phyloP scores from a whole-genome alignment of 2,888 invertebrate species.

The Eupithecia centaureata region DNA sequence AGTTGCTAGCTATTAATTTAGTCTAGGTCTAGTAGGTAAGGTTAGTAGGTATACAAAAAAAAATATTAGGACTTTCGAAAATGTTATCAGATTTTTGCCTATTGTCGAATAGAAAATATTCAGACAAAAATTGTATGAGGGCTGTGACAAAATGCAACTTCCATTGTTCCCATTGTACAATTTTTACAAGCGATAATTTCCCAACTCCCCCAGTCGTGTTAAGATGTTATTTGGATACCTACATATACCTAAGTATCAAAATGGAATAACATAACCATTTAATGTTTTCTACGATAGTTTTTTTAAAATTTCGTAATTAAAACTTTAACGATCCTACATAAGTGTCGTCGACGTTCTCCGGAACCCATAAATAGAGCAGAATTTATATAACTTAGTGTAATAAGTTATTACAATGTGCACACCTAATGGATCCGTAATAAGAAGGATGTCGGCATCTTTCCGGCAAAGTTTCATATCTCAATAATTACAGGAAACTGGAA shows the following conservation, averaged over 20 bases:
- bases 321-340: not conserved
- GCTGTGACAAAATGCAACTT: no score
- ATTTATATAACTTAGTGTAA: slow-evolving; percentile 7
- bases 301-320: not conserved
- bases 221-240: no score
- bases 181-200: no score
- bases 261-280: not conserved
- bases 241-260: no score
- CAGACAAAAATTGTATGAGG: no score
- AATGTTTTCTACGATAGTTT: not conserved
- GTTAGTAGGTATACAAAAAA: no score
- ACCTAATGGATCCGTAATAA: slow-evolving; percentile 21
- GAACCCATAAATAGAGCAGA: slow-evolving; percentile 13
- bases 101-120: not conserved
- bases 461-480: slow-evolving; percentile 49
- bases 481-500: slow-evolving; percentile 53
- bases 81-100: not conserved
- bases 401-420: slow-evolving; percentile 30
- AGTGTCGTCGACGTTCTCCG: slow-evolving; percentile 11
- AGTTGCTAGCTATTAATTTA: not conserved
- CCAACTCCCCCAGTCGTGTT: no score
- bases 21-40: no score
- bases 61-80: no score
- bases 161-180: no score
- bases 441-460: slow-evolving; percentile 46